Conservation (phyloP, 2,888 invertebrate species). For the Eulithis testata region DNA sequence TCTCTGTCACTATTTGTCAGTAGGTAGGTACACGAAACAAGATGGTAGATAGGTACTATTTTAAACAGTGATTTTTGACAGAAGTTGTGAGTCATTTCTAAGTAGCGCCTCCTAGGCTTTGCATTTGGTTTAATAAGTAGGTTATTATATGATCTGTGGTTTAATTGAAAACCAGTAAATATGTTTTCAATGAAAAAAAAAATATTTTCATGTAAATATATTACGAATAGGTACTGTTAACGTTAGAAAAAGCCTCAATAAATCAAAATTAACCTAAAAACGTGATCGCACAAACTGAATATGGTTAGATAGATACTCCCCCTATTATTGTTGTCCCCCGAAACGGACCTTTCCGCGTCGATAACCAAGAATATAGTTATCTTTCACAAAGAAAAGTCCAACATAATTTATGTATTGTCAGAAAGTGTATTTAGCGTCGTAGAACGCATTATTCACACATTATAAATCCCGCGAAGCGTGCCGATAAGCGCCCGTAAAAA, state of each 20-base stretch:
- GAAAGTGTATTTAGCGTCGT: constrained; percentile 73
- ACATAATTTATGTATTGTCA: constrained; percentile 82
- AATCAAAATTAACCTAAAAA: constrained; percentile 44
- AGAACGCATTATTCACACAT: constrained; percentile 79
- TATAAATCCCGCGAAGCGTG: constrained; percentile 79
- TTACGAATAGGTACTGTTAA: background rate
- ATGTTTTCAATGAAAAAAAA: no score
- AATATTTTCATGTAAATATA: background rate
- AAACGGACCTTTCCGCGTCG: constrained; percentile 70
- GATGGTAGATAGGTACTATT: no score
- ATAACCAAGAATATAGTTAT: constrained; percentile 79
- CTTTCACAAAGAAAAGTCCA: constrained; percentile 54
- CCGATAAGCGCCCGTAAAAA: constrained; percentile 71
- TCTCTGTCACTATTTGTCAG: no score
- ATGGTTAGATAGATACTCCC: constrained; percentile 18
- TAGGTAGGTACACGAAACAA: no score
- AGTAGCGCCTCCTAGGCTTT: no score
- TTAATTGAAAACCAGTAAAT: no score
- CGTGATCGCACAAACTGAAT: constrained; percentile 45
- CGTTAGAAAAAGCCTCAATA: constrained; percentile 27
- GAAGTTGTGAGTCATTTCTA: no score
- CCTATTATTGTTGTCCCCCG: constrained; percentile 57
- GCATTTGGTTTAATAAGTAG: no score
- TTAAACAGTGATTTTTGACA: no score
- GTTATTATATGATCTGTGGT: no score